Conservation (phyloP, 1,140 invertebrate species). For the Stenopsyche tienmushanensis region DNA sequence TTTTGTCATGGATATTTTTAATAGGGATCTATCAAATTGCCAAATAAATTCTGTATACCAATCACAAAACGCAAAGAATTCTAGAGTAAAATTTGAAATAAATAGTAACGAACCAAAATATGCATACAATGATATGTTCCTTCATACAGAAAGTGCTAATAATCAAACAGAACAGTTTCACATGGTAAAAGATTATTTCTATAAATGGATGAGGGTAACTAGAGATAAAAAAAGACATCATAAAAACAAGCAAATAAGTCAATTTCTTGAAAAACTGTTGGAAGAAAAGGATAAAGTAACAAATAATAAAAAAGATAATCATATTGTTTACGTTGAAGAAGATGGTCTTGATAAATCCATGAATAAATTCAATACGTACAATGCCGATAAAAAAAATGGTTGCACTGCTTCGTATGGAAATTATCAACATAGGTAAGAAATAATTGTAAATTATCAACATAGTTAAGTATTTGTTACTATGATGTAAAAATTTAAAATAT, state of each 20-base stretch:
- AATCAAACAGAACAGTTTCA: no score
- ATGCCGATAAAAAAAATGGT: constrained; percentile 42
- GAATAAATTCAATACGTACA: constrained; percentile 46
- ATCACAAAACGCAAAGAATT: no score
- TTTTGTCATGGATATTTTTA: no score
- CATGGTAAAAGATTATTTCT: constrained; percentile 49
- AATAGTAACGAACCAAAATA: no score
- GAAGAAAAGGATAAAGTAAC: constrained; percentile 44
- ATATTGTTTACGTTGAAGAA: constrained; percentile 27
- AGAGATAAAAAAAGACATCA: constrained; percentile 43
- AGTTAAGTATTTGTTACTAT: background rate
- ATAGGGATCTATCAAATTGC: no score
- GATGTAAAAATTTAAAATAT: background rate
- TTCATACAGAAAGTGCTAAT: no score
- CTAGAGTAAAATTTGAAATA: no score
- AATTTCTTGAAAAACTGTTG: constrained; percentile 49
- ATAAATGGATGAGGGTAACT: constrained; percentile 48
- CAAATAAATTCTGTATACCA: no score
- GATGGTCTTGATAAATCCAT: constrained; percentile 40
- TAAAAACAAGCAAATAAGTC: constrained; percentile 45
- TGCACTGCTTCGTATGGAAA: constrained; percentile 1
- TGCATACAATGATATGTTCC: no score
- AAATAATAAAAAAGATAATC: constrained; percentile 27
- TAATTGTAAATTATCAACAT: background rate
- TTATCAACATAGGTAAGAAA: constrained; percentile 29